Evolutionary conservation across 2,888 invertebrate species (phyloP).

Genomic region (Urechis unicinctus): DNA sequence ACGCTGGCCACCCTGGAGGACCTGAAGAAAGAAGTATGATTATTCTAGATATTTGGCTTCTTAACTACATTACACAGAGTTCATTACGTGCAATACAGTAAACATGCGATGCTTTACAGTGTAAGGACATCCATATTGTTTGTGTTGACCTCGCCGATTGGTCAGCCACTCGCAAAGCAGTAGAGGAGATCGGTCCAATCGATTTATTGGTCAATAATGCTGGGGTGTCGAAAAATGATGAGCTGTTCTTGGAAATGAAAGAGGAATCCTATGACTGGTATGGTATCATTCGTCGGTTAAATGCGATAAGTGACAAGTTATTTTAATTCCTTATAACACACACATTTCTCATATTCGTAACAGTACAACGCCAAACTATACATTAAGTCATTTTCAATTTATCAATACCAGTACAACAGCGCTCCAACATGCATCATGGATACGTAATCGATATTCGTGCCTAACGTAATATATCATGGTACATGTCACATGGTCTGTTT

Average conservation of each 20-base stretch:
- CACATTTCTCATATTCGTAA: no score
- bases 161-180: constrained; percentile 62
- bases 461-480: no score
- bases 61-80: no score
- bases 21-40: constrained; percentile 9
- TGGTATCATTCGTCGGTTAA: no score
- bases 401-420: no score
- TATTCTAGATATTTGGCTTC: not conserved
- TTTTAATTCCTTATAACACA: no score
- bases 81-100: no score
- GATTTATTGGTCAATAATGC: constrained; percentile 89
- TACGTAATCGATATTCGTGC: no score
- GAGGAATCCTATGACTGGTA: constrained; percentile 68
- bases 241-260: constrained; percentile 65
- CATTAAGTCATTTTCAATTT: no score
- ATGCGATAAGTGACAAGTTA: not conserved
- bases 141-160: constrained; percentile 70
- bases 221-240: constrained; percentile 65
- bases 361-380: no score
- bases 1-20: constrained; percentile 8
- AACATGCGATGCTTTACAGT: constrained; percentile 14
- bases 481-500: no score
- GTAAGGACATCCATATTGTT: constrained; percentile 47
- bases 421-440: no score
- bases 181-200: constrained; percentile 62